Evolutionary conservation across 2,113 vertebrate genomes (phyloP), one percentile per base, ranked within the genome.

Genomic region (Laticauda colubrina): DNA sequence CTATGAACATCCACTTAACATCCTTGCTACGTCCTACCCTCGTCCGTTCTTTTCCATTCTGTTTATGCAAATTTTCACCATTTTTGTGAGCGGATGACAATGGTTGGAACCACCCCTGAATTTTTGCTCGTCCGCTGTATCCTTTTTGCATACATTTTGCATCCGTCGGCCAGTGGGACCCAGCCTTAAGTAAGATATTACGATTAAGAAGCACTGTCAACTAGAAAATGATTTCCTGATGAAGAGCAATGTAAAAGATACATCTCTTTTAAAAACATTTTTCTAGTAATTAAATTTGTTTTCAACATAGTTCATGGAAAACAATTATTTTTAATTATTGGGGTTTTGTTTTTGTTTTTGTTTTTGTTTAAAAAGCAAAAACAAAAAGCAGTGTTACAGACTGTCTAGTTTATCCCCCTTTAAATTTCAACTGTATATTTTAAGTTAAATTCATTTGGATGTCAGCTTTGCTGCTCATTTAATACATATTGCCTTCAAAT

Each of bases 401-500:
- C 23, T 29, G 24, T 53, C 3, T 90, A 92, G 24, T 75, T 51
- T 23, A n/a, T 34, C 11, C 14, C 29, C 5, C 29, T 43, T n/a
- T 90, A 94, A 81, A 95, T 95, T 14, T n/a, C 91, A 43, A 81
- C 6, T 21, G 18, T 20, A 34, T 56, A 61, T 53, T 91, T 81
- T 51, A 75, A 90, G 45, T 61, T 93, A 91, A 86, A 29, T 53
- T 12, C 18, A 26, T 92, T 96, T 96, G 88, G 61, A 85, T 91
- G 95, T 96, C 23, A 54, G 94, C 92, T 94, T 94, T 94, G 89
- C 61, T 95, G n/a, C 64, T 94, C 75, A 45, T 14, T 90, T 96
- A 94, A 95, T 96, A 94, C 91, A 39, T 93, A 53, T 95, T 92
- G 23, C 75, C 86, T 93, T 90, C 34, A 94, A 94, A 81, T 93